phyloP scores from a whole-genome alignment of 2,888 invertebrate genomes.

The Entomobrya multifasciata region DNA sequence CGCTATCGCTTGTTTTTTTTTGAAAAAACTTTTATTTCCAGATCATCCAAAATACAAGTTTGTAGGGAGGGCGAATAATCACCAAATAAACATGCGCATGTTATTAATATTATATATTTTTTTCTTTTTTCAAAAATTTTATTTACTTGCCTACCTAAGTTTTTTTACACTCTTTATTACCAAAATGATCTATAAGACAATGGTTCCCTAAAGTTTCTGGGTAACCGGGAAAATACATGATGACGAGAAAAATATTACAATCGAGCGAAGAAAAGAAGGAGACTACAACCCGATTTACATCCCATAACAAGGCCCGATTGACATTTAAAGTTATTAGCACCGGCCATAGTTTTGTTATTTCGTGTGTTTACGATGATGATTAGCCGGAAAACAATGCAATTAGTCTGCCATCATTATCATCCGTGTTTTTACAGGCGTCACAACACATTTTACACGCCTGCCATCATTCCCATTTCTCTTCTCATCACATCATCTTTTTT shows the following conservation, averaged over 20 bases:
- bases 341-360: constrained; percentile 7
- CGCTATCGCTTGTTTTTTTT: neutral
- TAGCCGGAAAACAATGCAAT: constrained; percentile 49
- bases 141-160: constrained; percentile 6
- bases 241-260: no score
- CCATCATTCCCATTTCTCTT: constrained; percentile 37
- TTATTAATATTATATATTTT: no score
- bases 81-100: constrained; percentile 27
- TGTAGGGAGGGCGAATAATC: constrained; percentile 15
- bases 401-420: constrained; percentile 45
- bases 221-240: constrained; percentile 42
- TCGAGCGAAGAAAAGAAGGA: no score
- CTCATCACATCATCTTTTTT: no score
- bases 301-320: constrained; percentile 26
- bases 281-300: no score
- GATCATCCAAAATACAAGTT: constrained; percentile 12
- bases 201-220: constrained; percentile 24
- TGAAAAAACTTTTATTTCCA: neutral
- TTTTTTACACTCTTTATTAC: neutral
- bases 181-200: constrained; percentile 3
- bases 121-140: neutral
- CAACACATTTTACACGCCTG: constrained; percentile 51
- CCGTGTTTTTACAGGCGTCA: constrained; percentile 1
- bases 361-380: constrained; percentile 3
- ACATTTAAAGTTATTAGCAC: constrained; percentile 31